Conservation (phyloP, 2,113 vertebrate genomes). For the Eulacestoma nigropectus region DNA sequence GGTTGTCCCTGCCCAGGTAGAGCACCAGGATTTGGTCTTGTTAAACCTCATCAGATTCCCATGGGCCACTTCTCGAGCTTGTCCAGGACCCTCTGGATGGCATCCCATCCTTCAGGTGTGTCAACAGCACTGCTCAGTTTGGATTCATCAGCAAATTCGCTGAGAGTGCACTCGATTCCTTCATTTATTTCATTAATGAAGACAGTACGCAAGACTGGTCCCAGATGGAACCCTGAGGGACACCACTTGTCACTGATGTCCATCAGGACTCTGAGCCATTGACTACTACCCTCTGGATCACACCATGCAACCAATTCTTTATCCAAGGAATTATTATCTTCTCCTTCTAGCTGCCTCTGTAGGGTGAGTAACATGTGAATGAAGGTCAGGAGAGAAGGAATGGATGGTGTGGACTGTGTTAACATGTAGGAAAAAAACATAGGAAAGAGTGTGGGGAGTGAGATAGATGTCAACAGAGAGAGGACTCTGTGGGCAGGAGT, state of each 20-base stretch:
- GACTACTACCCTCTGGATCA: neutral
- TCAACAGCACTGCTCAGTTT: fast-evolving
- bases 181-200: neutral
- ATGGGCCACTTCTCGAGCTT: fast-evolving
- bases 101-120: neutral
- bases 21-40: neutral
- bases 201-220: neutral
- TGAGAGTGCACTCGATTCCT: neutral
- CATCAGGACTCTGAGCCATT: neutral
- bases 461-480: neutral
- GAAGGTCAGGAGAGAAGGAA: neutral
- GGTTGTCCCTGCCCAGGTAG: fast-evolving
- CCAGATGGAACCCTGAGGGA: neutral
- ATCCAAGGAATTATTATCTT: neutral
- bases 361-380: neutral
- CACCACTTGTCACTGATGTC: neutral
- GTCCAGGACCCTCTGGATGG: neutral
- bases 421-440: neutral
- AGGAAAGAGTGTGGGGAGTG: fast-evolving
- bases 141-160: neutral
- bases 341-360: neutral
- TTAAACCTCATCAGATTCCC: neutral
- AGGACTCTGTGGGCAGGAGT: neutral
- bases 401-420: neutral
- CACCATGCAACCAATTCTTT: neutral